Evolutionary conservation across 2,797 vertebrate genomes (phyloP), one percentile per base, ranked within the genome.

Genomic region (Linurgus olivaceus): DNA sequence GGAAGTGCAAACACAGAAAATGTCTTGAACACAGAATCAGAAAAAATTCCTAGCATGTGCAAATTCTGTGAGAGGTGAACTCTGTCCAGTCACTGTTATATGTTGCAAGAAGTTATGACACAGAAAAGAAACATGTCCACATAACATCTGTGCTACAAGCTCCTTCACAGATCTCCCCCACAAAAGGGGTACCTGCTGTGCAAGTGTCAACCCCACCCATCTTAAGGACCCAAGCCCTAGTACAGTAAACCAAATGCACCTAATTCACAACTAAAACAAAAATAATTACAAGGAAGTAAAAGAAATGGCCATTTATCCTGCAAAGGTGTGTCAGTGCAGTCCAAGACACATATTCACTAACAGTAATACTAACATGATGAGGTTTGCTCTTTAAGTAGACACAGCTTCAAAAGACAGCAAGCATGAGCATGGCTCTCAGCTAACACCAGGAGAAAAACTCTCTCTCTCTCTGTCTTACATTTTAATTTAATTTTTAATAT

Each of bases 11-110:
- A 25, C 35, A 51, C 44, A 78, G 37, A 94, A 95, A 94, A 81
- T 21, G 4, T 72, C 35, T 88, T 79, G 78, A 82, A 68, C 18
- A 62, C 26, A 45, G 66, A 66, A 68, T 4, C 24, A 73, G 93
- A 73, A 95, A 87, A 90, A 91, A 96, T 70, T 55, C 59, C 66
- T 90, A 80, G 76, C 51, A 84, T 66, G 77, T 52, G 67, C 70
- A 93, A 91, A 70, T 95, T 78, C 76, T 72, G 68, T 42, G 75
- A 88, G 75, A 78, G 63, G 48, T 95, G 86, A 94, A 85, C 79
- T 95, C 86, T 95, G 89, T 88, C 63, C 86, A 73, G 42, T 31
- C 71, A 28, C 58, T 65, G 38, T 76, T 78, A 25, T 9, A 45
- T 70, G 66, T 90, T 82, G 85, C 93, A 93, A 93, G 89, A 93